Percentiles rank a stretch among this genome's conserved stretches.
Evolutionary conservation across 2,797 vertebrate genomes (phyloP).

Genomic region (Pangasius krempfi): DNA sequence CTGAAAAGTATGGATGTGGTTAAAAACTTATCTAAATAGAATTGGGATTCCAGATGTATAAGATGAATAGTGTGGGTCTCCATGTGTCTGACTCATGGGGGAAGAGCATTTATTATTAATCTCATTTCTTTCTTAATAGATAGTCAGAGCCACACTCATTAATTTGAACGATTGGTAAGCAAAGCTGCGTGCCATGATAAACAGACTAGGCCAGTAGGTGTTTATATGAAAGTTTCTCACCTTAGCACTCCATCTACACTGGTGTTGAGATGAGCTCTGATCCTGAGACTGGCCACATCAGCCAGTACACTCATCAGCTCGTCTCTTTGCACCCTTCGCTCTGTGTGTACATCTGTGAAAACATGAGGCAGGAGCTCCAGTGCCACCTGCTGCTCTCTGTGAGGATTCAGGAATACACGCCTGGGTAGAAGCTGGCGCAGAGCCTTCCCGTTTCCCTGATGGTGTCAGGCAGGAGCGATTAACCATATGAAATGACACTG

Average conservation of each 20-base stretch:
- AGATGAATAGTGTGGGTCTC: neutral
- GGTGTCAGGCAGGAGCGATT: neutral
- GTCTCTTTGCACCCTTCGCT: slow-evolving; percentile 76
- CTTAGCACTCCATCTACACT: slow-evolving; percentile 76
- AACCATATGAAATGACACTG: no score
- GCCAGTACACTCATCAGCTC: slow-evolving; percentile 84
- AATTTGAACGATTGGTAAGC: neutral
- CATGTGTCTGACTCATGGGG: no score
- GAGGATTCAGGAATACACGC: slow-evolving; percentile 71
- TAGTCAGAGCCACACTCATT: neutral
- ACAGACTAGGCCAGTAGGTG: neutral
- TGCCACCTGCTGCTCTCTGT: slow-evolving; percentile 73
- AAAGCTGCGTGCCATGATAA: neutral
- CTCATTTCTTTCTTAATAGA: neutral
- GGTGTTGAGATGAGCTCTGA: slow-evolving; percentile 81
- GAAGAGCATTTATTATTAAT: neutral
- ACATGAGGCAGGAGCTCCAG: slow-evolving; percentile 73
- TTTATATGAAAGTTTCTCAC: slow-evolving; percentile 63
- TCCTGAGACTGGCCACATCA: slow-evolving; percentile 78
- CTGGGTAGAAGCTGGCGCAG: slow-evolving; percentile 70
- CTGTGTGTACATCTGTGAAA: slow-evolving; percentile 77
- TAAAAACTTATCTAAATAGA: neutral
- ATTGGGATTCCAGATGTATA: neutral
- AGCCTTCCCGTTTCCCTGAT: slow-evolving; percentile 81
- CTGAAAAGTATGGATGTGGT: neutral